These are phyloP conservation scores for Gracilinanus agilis DNA, from an alignment of 2,113 vertebrate genomes.

Conservation along the genomic window DNA sequence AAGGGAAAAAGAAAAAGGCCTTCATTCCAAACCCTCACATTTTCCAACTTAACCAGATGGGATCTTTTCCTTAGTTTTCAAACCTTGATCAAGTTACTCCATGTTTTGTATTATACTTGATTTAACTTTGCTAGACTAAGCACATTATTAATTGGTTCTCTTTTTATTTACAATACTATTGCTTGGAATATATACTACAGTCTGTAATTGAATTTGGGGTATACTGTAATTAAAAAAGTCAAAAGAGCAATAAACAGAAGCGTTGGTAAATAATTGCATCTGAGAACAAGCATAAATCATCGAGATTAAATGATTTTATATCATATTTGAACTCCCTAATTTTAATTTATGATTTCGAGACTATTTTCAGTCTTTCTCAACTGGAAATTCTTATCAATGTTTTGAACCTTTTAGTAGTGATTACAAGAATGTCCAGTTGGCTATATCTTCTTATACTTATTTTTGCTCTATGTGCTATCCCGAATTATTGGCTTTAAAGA, in stretches of 20 bases:
- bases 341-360: conserved; percentile 81
- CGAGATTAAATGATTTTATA: conserved; percentile 82
- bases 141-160: conserved; percentile 84
- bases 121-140: conserved; percentile 85
- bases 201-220: conserved; percentile 85
- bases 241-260: conserved; percentile 85
- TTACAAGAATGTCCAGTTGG: conserved; percentile 17
- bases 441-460: rapidly evolving
- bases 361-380: conserved; percentile 76
- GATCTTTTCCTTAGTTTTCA: conserved; percentile 49
- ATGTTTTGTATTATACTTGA: conserved; percentile 73
- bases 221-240: conserved; percentile 86
- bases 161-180: conserved; percentile 84
- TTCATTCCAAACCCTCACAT: conserved; percentile 50
- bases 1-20: not conserved
- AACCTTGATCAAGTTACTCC: conserved; percentile 66
- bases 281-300: conserved; percentile 83
- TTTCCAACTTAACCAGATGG: conserved; percentile 45
- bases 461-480: rapidly evolving
- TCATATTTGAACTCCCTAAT: conserved; percentile 83
- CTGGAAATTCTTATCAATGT: conserved; percentile 66
- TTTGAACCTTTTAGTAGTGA: conserved; percentile 41
- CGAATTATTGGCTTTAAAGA: not conserved
- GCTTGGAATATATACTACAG: conserved; percentile 81
- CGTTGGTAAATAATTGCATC: conserved; percentile 81